These are phyloP conservation scores for Blastobasis adustella DNA, from an alignment of 2,888 invertebrate species.

Conservation along the genomic window DNA sequence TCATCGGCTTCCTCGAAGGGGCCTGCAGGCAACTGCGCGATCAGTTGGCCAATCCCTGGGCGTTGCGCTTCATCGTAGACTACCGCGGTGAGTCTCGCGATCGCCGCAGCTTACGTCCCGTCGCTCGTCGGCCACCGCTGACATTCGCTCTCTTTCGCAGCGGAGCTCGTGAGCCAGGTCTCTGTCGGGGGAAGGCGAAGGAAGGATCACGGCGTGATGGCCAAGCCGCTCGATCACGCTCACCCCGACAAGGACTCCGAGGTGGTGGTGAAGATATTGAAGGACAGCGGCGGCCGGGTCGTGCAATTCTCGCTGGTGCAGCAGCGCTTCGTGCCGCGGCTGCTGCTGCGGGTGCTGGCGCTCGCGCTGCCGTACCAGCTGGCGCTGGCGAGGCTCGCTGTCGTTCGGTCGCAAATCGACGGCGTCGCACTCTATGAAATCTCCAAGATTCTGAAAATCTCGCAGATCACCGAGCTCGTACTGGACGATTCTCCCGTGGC, in stretches of 20 bases:
- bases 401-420: neutral
- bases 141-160: too few species aligned
- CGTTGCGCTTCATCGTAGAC: too few species aligned
- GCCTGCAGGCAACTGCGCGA: too few species aligned
- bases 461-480: neutral
- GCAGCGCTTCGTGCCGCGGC: slow-evolving; percentile 15
- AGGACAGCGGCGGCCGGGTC: slow-evolving; percentile 11
- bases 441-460: neutral
- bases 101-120: too few species aligned
- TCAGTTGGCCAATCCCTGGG: too few species aligned
- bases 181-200: too few species aligned
- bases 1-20: too few species aligned
- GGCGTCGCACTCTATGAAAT: neutral
- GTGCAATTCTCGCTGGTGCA: slow-evolving; percentile 17
- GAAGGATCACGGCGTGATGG: too few species aligned
- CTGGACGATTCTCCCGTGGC: neutral
- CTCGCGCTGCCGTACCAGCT: slow-evolving; percentile 21
- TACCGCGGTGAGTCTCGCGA: too few species aligned
- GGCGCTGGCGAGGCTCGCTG: slow-evolving; percentile 8
- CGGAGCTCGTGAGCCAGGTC: too few species aligned
- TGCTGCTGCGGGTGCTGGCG: slow-evolving; percentile 22
- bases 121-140: too few species aligned
- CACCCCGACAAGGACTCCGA: neutral
- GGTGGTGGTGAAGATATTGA: slow-evolving; percentile 8
- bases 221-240: neutral